These are phyloP conservation scores for Ormyrus rosae DNA, from an alignment of 2,888 invertebrate species.

Conservation along the genomic window DNA sequence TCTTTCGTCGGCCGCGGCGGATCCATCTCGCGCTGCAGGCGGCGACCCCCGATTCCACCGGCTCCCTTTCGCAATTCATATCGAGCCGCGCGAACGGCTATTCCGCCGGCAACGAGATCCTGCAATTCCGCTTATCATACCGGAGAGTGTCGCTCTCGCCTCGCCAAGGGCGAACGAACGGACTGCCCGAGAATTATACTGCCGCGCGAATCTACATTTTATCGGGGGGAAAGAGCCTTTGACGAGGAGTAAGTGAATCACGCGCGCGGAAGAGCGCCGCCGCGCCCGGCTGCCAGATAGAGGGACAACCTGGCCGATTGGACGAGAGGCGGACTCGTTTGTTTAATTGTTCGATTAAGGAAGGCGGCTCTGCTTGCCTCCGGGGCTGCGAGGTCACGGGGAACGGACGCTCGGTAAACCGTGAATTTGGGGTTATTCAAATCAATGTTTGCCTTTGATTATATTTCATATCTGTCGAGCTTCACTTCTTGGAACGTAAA, in stretches of 20 bases:
- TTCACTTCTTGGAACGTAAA: too few relatives aligned
- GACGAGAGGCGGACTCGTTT: background rate
- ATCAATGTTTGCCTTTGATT: too few relatives aligned
- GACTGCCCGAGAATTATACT: background rate
- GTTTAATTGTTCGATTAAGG: conserved; percentile 30
- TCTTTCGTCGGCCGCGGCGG: too few relatives aligned
- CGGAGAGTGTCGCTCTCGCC: conserved; percentile 32
- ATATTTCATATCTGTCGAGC: too few relatives aligned
- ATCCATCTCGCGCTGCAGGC: too few relatives aligned
- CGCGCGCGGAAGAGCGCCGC: background rate
- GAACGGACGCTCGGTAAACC: too few relatives aligned
- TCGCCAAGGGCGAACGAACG: conserved; percentile 40
- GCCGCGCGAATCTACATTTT: conserved; percentile 4
- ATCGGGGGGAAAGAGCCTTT: background rate
- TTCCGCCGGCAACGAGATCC: conserved; percentile 40
- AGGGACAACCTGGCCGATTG: background rate
- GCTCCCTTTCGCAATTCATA: conserved; percentile 22
- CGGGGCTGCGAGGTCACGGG: too few relatives aligned
- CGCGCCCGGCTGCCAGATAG: background rate
- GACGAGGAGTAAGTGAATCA: conserved; percentile 40
- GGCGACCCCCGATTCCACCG: too few relatives aligned
- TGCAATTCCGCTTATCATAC: conserved; percentile 52
- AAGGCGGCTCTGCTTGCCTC: background rate
- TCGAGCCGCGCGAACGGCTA: conserved; percentile 8
- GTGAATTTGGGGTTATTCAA: too few relatives aligned